Base-by-base conservation (phyloP, 2,113 vertebrate genomes). In the Ursus arctos region DNA sequence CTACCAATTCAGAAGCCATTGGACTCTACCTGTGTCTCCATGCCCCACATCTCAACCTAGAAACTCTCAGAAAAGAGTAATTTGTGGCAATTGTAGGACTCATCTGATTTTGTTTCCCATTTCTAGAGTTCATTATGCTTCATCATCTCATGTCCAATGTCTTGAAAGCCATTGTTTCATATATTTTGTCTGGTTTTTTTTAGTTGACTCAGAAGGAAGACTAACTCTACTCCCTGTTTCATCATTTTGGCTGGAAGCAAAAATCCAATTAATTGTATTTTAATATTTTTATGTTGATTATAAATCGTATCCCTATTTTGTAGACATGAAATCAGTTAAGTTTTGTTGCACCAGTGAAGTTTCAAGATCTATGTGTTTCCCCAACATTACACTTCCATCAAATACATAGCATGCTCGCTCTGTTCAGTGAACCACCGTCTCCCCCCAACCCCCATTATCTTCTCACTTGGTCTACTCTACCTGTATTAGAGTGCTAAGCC, bases 361-460 rank as follows among this genome's bases (percentile, higher is more conserved):
- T 94, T 51, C 18, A 80, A 9, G 26, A 94, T 43, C 10, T 47
- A 33, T 67, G 14, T 85, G 65, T 22, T 91, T 43, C 19, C 14
- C 43, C 24, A 65, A 57, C 31, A 24, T 26, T 83, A 43, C 47
- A 59, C 2, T 80, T 36, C 22, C 3, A 47, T 47, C 31, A n/a
- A 71, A 65, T 53, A 63, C 21, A 53, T 3, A 90, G 11, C 1
- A 16, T 36, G 15, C 16, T 61, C 28, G n/a, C n/a, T 85, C 8
- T 69, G 18, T 65, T 74, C 15, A 51, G 16, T 59, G 28, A 84
- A n/a, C 2, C 40, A 15, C 36, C 5, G 2, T 11, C 71, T 12
- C 4, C 19, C 4, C 3, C 0, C 2, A 24, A 2, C 12, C 72
- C 51, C 15, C n/a, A 1, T 22, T 87, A 14, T n/a, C 16, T 51